Conservation (phyloP, 2,113 vertebrate genomes). For the Malurus elegans region DNA sequence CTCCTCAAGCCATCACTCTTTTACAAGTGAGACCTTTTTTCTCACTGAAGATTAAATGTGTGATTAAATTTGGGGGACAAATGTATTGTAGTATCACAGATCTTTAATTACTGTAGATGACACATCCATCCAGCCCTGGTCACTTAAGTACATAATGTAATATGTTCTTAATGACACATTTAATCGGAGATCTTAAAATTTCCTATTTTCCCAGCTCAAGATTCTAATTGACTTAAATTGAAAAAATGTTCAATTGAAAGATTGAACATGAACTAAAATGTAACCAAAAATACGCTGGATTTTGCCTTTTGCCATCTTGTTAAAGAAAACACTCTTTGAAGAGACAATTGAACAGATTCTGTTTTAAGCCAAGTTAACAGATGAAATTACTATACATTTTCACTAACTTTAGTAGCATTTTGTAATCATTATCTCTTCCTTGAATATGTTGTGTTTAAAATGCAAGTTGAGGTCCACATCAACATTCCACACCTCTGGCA, state of each 20-base stretch:
- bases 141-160: background rate
- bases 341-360: background rate
- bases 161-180: background rate
- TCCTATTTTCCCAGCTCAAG: background rate
- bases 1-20: background rate
- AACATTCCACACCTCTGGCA: background rate
- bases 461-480: background rate
- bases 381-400: background rate
- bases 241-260: background rate
- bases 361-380: background rate
- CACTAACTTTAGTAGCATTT: background rate
- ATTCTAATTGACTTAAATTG: background rate
- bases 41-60: background rate
- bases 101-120: background rate
- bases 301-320: background rate
- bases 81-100: background rate
- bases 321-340: background rate
- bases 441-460: background rate
- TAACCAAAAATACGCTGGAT: background rate
- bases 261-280: background rate
- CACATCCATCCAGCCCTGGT: background rate
- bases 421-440: background rate
- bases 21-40: background rate
- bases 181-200: background rate
- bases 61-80: background rate